A percentile compares a stretch with the other conserved stretches of the same genome.
Conservation (phyloP, 2,888 invertebrate genomes). For the Lasioglossum zephyrum region DNA sequence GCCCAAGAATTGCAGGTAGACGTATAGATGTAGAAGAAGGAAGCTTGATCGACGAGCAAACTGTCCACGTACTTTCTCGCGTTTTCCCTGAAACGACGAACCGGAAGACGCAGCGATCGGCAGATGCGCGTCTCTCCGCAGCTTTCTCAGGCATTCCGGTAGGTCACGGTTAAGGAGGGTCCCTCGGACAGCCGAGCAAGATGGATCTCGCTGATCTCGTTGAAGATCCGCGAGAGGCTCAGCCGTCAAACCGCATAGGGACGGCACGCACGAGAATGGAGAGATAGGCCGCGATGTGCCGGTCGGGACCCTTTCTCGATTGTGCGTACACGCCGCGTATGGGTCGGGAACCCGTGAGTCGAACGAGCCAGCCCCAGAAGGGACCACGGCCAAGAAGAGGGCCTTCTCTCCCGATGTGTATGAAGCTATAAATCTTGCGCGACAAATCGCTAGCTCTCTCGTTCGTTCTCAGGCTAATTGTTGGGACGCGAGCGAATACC, state of each 20-base stretch:
- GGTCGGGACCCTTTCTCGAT: slow-evolving; percentile 53
- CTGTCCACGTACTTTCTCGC: background rate
- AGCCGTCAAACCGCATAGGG: slow-evolving; percentile 60
- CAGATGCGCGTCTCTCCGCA: slow-evolving; percentile 40
- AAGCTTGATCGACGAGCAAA: background rate
- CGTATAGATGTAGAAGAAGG: background rate
- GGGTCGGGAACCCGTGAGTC: slow-evolving; percentile 47
- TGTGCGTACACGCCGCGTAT: slow-evolving; percentile 54
- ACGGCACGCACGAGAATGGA: slow-evolving; percentile 46
- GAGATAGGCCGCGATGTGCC: slow-evolving; percentile 44
- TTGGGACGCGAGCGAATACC: slow-evolving; percentile 76
- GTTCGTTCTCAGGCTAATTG: slow-evolving; percentile 80
- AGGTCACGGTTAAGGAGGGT: slow-evolving; percentile 66
- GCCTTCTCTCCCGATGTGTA: slow-evolving; percentile 71
- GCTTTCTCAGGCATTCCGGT: slow-evolving; percentile 70
- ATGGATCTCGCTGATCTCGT: slow-evolving; percentile 68
- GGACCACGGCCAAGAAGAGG: slow-evolving; percentile 24
- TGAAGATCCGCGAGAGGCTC: slow-evolving; percentile 60
- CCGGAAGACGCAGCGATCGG: slow-evolving; percentile 61
- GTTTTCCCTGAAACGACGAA: slow-evolving; percentile 34
- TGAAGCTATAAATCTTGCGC: slow-evolving; percentile 80
- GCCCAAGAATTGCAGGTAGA: background rate
- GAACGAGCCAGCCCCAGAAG: slow-evolving; percentile 20
- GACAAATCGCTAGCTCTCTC: slow-evolving; percentile 79
- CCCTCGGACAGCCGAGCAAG: slow-evolving; percentile 46